Evolutionary conservation across 2,888 invertebrate genomes (phyloP).

Genomic region (Elmis aenea): DNA sequence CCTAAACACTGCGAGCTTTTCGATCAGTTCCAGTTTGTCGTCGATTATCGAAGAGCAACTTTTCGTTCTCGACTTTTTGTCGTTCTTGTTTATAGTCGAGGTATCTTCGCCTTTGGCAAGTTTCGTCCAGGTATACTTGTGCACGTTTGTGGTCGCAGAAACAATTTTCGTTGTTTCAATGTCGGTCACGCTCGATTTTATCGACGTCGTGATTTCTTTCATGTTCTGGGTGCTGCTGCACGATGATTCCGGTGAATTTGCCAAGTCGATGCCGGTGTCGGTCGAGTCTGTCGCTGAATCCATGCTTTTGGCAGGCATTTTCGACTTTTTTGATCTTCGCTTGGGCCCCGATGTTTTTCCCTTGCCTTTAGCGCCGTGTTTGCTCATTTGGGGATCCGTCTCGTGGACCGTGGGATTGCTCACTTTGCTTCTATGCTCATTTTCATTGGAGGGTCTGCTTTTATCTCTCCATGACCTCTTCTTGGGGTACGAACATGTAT

Average conservation of each 20-base stretch:
- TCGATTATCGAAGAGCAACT: slow-evolving; percentile 45
- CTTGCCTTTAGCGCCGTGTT: slow-evolving; percentile 5
- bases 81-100: slow-evolving; percentile 21
- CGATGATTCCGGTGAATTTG: slow-evolving; percentile 13
- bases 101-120: slow-evolving; percentile 33
- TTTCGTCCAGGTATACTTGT: slow-evolving; percentile 41
- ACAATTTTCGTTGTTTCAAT: slow-evolving; percentile 37
- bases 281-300: slow-evolving; percentile 9
- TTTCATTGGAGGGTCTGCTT: slow-evolving; percentile 32
- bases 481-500: slow-evolving; percentile 49
- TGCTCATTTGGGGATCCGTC: slow-evolving; percentile 11
- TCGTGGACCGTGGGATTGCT: slow-evolving; percentile 4
- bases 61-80: slow-evolving; percentile 42
- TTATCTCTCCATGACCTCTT: too few relatives aligned
- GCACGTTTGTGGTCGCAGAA: slow-evolving; percentile 39
- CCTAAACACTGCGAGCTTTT: slow-evolving; percentile 45
- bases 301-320: slow-evolving; percentile 20
- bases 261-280: too few relatives aligned
- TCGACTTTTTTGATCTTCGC: too few relatives aligned
- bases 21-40: slow-evolving; percentile 40
- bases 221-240: slow-evolving; percentile 18
- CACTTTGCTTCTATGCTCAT: not conserved
- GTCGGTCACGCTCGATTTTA: slow-evolving; percentile 34
- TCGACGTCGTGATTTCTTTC: slow-evolving; percentile 22
- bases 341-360: slow-evolving; percentile 7